Evolutionary conservation across 2,113 vertebrate genomes (phyloP).

Genomic region (Corythaeola cristata): DNA sequence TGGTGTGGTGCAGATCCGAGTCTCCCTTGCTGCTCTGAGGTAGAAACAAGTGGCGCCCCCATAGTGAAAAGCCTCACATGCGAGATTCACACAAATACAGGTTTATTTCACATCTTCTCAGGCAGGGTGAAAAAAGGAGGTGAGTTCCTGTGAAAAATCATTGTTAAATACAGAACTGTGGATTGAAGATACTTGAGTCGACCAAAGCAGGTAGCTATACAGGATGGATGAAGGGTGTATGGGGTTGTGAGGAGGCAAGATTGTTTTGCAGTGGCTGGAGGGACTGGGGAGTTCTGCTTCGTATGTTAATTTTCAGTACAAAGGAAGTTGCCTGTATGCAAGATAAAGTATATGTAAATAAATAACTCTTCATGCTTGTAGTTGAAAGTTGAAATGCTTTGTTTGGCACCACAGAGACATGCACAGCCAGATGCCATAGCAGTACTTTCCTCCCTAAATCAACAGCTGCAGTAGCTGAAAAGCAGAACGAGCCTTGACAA

Average conservation of each 20-base stretch:
- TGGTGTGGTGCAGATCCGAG: accelerated
- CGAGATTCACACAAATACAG: too few relatives aligned
- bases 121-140: not conserved
- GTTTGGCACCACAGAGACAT: not conserved
- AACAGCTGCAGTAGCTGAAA: not conserved
- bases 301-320: not conserved
- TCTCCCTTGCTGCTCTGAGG: not conserved
- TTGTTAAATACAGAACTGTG: not conserved
- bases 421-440: not conserved
- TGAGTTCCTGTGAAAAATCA: not conserved
- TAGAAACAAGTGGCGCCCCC: not conserved
- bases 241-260: not conserved
- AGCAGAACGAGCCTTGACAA: not conserved
- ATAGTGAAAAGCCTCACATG: accelerated
- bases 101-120: not conserved
- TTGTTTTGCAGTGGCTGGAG: not conserved
- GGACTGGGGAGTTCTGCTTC: not conserved
- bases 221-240: accelerated
- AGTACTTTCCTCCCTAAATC: not conserved
- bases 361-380: not conserved
- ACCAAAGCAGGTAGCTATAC: not conserved
- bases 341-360: not conserved
- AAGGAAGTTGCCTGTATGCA: not conserved
- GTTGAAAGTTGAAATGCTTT: not conserved
- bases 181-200: not conserved